Base-by-base conservation (phyloP, 2,888 invertebrate genomes). In the Gibbula magus region DNA sequence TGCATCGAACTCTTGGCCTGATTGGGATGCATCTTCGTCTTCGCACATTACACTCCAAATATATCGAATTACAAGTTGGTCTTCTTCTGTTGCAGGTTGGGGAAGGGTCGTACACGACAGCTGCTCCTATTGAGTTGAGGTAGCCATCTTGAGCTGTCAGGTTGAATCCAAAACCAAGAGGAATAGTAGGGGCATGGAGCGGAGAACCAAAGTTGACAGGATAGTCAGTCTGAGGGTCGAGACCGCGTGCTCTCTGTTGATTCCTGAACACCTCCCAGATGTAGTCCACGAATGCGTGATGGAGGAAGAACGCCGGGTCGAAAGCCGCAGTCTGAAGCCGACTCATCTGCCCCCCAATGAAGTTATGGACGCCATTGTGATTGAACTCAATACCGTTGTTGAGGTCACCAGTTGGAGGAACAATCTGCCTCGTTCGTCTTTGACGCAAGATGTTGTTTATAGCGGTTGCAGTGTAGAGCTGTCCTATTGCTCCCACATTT, bases 311-410 rank as follows among this genome's bases (percentile, higher is more conserved):
- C 10, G 88, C 78, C 0, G 89, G 89, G 73, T 90, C 90, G 78
- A 86, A 88, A 13, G 88, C 86, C 8, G 89, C 88, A 0, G 88
- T 89, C 74, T 88, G 86, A 35, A 89, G 84, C 7, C 82, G 80
- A n/a, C 77, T 84, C 89, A 90, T 88, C 32, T 88, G 85, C 0
- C 90, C 88, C 0, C 90, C 90, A 4, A 89, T 83, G 81, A 83
- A 90, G 20, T 88, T 74, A 80, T 90, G 90, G 13, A 88, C 86
- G 22, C 86, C 87, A n/a, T 86, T 88, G 52, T 89, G 89, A n/a
- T 87, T 86, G 45, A 90, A 86, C 79, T 90, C 90, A 22, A 90
- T 81, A 78, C 88, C 88, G 29, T 84, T 83, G 56, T 86, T 86
- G 18, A 88, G 83, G 4, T 86, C 84, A 0, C 85, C 85, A 35